Evolutionary conservation across 2,797 vertebrate species (phyloP).

Genomic region (Myripristis murdjan): DNA sequence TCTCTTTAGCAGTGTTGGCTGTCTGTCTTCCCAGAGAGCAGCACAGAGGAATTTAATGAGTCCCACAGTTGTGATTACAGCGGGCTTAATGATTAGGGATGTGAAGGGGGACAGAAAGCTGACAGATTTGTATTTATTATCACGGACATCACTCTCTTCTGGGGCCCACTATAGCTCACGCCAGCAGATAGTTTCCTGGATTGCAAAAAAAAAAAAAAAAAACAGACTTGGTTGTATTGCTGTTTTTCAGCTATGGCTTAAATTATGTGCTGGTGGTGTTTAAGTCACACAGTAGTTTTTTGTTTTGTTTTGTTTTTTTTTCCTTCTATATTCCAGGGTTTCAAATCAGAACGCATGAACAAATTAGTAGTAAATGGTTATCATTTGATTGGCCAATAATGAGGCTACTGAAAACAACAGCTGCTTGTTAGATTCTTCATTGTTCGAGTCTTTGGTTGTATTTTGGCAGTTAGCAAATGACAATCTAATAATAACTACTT

Average conservation of each 20-base stretch:
- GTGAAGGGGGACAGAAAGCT: slow-evolving; percentile 69
- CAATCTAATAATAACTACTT: too few species aligned
- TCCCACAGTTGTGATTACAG: slow-evolving; percentile 82
- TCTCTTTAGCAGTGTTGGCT: slow-evolving; percentile 70
- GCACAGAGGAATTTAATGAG: slow-evolving; percentile 79
- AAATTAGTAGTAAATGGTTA: slow-evolving; percentile 23
- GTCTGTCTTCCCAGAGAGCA: slow-evolving; percentile 66
- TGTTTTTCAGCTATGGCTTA: slow-evolving; percentile 51
- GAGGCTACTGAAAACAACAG: slow-evolving; percentile 39
- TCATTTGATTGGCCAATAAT: slow-evolving; percentile 34
- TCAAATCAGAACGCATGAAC: slow-evolving; percentile 42
- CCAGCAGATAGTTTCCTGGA: slow-evolving; percentile 42
- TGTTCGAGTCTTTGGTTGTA: slow-evolving; percentile 18
- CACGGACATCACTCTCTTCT: slow-evolving; percentile 66
- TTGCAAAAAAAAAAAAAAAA: too few species aligned
- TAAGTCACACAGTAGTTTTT: slow-evolving; percentile 39
- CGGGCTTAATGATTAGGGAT: slow-evolving; percentile 76
- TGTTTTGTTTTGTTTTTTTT: too few species aligned
- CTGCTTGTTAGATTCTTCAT: slow-evolving; percentile 15
- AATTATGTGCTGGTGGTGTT: slow-evolving; percentile 44
- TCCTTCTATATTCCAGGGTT: slow-evolving; percentile 6
- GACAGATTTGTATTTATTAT: slow-evolving; percentile 81
- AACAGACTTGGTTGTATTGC: slow-evolving; percentile 41
- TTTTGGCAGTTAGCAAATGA: slow-evolving; percentile 30
- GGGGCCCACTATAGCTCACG: slow-evolving; percentile 47